Percentiles rank a stretch among this genome's conserved stretches.
Evolutionary conservation across 2,797 vertebrate genomes (phyloP).

Genomic region (Oreochromis mossambicus): DNA sequence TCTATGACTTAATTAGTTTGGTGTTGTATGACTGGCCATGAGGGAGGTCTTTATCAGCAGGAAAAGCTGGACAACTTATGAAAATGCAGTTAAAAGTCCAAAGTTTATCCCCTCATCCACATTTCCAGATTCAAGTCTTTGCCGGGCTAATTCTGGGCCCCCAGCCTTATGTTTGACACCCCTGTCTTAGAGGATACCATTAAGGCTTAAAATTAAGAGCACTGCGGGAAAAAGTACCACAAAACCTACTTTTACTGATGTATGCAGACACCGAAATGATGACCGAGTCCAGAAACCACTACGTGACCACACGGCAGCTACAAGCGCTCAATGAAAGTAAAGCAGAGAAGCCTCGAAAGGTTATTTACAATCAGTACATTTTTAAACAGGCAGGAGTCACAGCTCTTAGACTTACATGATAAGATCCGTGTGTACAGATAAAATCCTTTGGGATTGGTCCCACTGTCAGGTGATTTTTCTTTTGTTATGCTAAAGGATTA

Average conservation of each 20-base stretch:
- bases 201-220: not conserved
- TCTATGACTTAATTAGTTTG: fast-evolving
- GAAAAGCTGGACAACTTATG: not conserved
- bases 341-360: not conserved
- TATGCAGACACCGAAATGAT: not conserved
- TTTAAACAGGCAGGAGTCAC: not conserved
- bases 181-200: not conserved
- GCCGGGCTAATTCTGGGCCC: not conserved
- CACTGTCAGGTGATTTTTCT: not conserved
- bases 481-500: not conserved
- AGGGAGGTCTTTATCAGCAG: not conserved
- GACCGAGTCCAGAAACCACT: fast-evolving
- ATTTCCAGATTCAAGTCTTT: not conserved
- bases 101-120: fast-evolving
- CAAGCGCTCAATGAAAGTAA: not conserved
- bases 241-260: not conserved
- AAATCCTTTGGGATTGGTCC: not conserved
- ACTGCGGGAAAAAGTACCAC: fast-evolving
- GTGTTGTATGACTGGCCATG: not conserved
- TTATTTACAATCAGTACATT: fast-evolving
- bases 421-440: not conserved
- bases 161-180: not conserved
- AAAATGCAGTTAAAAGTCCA: not conserved
- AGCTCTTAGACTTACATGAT: not conserved
- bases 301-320: not conserved